Base-by-base conservation (phyloP, 1,140 invertebrate genomes). In the Cherax quadricarinatus region DNA sequence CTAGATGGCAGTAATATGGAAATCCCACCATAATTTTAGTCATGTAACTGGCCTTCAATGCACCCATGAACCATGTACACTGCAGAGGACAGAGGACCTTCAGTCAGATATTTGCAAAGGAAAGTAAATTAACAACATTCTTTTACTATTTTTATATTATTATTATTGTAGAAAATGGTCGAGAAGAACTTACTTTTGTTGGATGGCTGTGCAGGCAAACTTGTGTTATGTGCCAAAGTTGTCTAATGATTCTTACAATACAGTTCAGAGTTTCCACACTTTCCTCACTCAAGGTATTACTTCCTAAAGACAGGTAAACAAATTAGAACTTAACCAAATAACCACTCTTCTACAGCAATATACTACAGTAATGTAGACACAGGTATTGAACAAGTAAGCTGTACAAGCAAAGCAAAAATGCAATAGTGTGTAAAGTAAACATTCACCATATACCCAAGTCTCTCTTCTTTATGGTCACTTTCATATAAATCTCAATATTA, bases 171-270 rank as follows among this genome's bases (percentile, higher is more conserved):
- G 30, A 41, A 41, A 41, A 41, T 41, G 30, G 2, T 41, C 30
- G 2, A 41, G 0, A 41, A 66, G 18, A 5, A 66, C 84, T 53
- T n/a, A 91, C 90, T 57, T 91, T 49, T 41, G 48, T 73, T 53
- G 90, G 84, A 49, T 86, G 70, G 18, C 87, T 70, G 21, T 91
- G 30, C 48, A 78, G 82, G 85, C 78, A 82, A 41, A 51, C n/a
- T 30, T 82, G 90, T 7, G 75, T 91, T 18, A 86, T 87, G 73
- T 70, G 53, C 90, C 84, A 86, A 4, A 91, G 53, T 4, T 91
- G 90, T 48, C 21, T 53, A 51, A 91, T 86, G 60, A 91, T 91
- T 57, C 73, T 91, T 16, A 91, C 16, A 51, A 91, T 91, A n/a
- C 84, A 91, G 6, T 24, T 51, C 0, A 91, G 85, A 3, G 85